Base-by-base conservation (phyloP, 2,113 vertebrate species). In the Fulmarus glacialis region DNA sequence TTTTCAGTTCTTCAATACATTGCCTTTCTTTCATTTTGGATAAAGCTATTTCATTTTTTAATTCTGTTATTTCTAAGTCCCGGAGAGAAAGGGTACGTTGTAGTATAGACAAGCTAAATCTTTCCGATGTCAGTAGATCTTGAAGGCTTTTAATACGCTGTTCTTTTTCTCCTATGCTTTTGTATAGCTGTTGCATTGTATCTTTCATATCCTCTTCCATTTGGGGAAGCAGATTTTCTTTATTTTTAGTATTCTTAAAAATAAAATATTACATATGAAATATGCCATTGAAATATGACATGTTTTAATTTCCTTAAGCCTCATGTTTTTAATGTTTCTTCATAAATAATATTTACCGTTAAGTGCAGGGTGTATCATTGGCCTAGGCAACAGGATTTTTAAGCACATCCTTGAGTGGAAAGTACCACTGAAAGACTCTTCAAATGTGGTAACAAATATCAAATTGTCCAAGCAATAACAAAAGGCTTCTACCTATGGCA, bases 161-260 rank as follows among this genome's bases (percentile, higher is more conserved):
- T 15, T 97, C 96, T 62, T 98, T 92, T 87, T 88, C 89, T 47
- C 27, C 68, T 73, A 82, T 23, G 43, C 26, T 82, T 92, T 73
- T 79, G 21, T 73, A 24, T 3, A 91, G 95, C 43, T 98, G 92
- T 52, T 97, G 79, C 29, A 96, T 34, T 67, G 72, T 84, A 56
- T 78, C 94, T 82, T 95, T 95, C 30, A 78, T 62, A 81, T 97
- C 92, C 56, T 96, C 90, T 90, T 97, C 92, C 79, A 96, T 96
- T 55, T 97, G 91, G 42, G 67, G 56, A 75, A 98, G 77, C 8
- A 93, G 52, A 79, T 82, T 96, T 70, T 98, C 96, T 87, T 97
- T 97, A 53, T 97, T 95, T 92, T 95, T 96, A 50, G 87, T 93
- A 73, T 82, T 90, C 98, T 99, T 90, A 66, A 97, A 95, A 90